Evolutionary conservation across 2,113 vertebrate genomes (phyloP).

Genomic region (Odontesthes bonariensis): DNA sequence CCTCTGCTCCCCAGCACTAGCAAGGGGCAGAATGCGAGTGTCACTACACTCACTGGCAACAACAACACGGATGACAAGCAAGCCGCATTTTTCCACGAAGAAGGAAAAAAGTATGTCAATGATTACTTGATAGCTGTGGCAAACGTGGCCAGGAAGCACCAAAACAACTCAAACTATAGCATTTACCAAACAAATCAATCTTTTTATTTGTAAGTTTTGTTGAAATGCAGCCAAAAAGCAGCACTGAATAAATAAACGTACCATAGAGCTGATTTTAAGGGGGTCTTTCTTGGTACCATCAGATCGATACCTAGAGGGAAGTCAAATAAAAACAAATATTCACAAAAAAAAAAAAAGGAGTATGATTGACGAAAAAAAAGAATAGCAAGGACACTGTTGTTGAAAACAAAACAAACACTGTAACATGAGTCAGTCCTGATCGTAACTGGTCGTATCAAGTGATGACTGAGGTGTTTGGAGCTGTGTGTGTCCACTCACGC

Average conservation of each 20-base stretch:
- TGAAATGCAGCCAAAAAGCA: not conserved
- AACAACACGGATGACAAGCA: not conserved
- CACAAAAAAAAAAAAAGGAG: not conserved
- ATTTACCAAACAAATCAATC: too few relatives aligned
- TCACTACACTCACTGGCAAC: not conserved
- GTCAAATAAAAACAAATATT: not conserved
- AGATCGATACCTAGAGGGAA: conserved; percentile 87
- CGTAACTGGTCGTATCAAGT: not conserved
- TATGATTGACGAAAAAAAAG: not conserved
- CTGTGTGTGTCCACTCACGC: conserved; percentile 84
- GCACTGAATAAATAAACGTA: conserved; percentile 64
- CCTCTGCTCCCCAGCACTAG: conserved; percentile 98
- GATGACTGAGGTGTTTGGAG: not conserved
- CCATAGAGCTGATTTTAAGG: conserved; percentile 97
- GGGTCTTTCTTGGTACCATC: conserved; percentile 98
- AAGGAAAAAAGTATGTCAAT: too few relatives aligned
- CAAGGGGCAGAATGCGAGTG: not conserved
- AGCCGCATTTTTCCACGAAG: too few relatives aligned
- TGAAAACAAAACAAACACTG: too few relatives aligned
- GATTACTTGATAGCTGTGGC: too few relatives aligned
- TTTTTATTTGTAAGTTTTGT: too few relatives aligned
- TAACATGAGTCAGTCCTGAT: too few relatives aligned
- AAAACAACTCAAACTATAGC: too few relatives aligned
- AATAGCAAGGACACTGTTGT: not conserved
- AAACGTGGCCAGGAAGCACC: too few relatives aligned